A percentile compares a stretch with the other conserved stretches of the same genome.
These are phyloP conservation scores for Calameuta pallipes DNA, from an alignment of 2,888 invertebrate genomes.

Conservation along the genomic window DNA sequence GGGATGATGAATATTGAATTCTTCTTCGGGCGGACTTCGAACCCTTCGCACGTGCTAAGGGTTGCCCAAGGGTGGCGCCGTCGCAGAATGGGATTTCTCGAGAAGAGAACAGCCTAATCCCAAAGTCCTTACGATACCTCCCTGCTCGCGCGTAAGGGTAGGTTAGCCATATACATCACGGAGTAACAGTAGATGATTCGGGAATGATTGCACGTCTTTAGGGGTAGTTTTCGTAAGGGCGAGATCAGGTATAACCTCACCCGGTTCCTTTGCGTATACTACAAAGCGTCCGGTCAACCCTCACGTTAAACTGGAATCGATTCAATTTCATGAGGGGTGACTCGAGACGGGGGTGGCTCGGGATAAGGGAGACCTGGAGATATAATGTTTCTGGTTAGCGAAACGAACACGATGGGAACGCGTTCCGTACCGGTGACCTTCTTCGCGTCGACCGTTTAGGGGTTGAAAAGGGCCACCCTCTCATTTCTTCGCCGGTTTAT, in stretches of 20 bases:
- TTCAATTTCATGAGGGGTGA: neutral
- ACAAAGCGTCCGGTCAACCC: neutral
- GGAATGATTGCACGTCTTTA: neutral
- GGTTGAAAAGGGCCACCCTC: slow-evolving; percentile 31
- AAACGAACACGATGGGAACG: neutral
- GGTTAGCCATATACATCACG: neutral
- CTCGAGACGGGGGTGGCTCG: neutral
- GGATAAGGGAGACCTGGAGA: neutral
- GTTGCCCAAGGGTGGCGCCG: neutral
- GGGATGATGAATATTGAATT: neutral
- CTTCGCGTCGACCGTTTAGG: slow-evolving; percentile 42
- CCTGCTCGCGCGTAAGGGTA: neutral
- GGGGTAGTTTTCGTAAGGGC: neutral
- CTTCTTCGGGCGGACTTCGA: neutral
- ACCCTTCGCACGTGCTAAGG: neutral
- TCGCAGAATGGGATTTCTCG: neutral
- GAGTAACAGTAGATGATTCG: neutral
- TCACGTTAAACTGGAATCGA: neutral
- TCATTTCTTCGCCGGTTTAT: slow-evolving; percentile 39
- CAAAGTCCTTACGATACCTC: neutral
- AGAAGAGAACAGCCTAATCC: neutral
- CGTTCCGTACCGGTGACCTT: neutral
- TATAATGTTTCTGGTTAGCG: neutral
- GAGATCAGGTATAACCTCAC: neutral
- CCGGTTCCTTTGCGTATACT: neutral